These are phyloP conservation scores for Augochlorella aurata DNA, from an alignment of 2,888 invertebrate species.

Conservation along the genomic window DNA sequence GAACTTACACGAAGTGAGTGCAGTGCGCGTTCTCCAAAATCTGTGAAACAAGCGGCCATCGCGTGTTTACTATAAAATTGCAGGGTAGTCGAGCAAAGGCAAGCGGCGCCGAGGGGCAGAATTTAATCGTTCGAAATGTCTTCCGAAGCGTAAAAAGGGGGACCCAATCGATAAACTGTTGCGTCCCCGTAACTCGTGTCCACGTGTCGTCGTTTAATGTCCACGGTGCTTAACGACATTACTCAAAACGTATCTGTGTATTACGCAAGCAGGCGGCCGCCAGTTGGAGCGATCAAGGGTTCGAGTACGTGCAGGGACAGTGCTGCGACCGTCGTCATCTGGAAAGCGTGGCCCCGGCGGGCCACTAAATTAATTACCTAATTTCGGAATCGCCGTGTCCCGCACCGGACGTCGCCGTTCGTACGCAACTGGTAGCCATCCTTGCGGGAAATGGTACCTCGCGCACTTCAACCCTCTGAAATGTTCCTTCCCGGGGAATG, in stretches of 20 bases:
- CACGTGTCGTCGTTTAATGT: slow-evolving; percentile 44
- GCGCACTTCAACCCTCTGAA: not conserved
- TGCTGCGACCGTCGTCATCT: slow-evolving; percentile 41
- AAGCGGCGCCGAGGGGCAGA: not conserved
- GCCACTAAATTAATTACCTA: slow-evolving; percentile 63
- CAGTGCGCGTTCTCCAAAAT: not conserved
- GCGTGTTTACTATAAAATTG: not conserved
- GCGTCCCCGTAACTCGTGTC: not conserved
- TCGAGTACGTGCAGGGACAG: slow-evolving; percentile 25
- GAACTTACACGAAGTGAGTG: no score
- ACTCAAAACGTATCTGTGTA: slow-evolving; percentile 46
- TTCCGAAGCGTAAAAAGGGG: not conserved
- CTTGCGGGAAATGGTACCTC: not conserved
- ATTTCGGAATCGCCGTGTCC: slow-evolving; percentile 58
- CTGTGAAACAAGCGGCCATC: not conserved
- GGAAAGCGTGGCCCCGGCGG: slow-evolving; percentile 48
- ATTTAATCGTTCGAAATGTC: not conserved
- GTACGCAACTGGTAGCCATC: slow-evolving; percentile 21
- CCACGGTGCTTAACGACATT: slow-evolving; percentile 47
- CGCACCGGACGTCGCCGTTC: not conserved
- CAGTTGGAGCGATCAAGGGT: slow-evolving; percentile 17
- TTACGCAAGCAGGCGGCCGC: slow-evolving; percentile 29
- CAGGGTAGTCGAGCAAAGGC: not conserved
- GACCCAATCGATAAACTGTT: slow-evolving; percentile 2
- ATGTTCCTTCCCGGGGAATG: no score